Evolutionary conservation across 64 coral and sea anemone species (phyloP), one percentile per base, ranked within the genome.

Genomic region (Acropora tenuis): DNA sequence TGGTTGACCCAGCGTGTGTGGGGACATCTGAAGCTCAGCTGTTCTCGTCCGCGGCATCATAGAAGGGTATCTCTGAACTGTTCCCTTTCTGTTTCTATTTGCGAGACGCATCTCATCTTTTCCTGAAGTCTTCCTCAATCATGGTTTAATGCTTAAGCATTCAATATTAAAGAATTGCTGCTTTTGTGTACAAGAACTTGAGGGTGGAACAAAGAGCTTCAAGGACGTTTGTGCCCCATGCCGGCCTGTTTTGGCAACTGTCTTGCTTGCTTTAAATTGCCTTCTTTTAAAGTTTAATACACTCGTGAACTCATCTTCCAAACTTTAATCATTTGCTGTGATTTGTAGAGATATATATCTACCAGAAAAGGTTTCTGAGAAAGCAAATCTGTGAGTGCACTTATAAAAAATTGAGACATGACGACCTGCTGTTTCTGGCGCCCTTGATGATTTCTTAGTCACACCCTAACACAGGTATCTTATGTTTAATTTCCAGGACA

Each of bases 121-220:
- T 66, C 42, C 59, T 83, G 80, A 68, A 13, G 59, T n/a, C 15
- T 83, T 83, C 80, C 61, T 67, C 20, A 67, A 42, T 15, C 80
- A 12, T 43, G 65, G 67, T 40, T 43, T 3, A 63, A 83, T 83
- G 3, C 20, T 53, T 83, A 67, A 83, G 80, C 61, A 7, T 67
- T 16, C 15, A 8, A 9, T 68, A 66, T 68, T 5, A 8, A 17
- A 7, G 40, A 58, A 66, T 46, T 45, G 13, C 40, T 17, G 40
- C 41, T 83, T 83, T 3, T 12, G 59, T 45, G 65, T 66, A 18
- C 4, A 15, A 4, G 41, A 83, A 66, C 80, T 46, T 8, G 19
- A n/a, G 41, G 79, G 50, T 57, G 57, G 53, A 60, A 53, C 12
- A 15, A 3, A 61, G 79, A n/a, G 19, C 19, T 19, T n/a, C 68